These are phyloP conservation scores for Halcyon senegalensis DNA, from an alignment of 2,113 vertebrate genomes.

Conservation along the genomic window DNA sequence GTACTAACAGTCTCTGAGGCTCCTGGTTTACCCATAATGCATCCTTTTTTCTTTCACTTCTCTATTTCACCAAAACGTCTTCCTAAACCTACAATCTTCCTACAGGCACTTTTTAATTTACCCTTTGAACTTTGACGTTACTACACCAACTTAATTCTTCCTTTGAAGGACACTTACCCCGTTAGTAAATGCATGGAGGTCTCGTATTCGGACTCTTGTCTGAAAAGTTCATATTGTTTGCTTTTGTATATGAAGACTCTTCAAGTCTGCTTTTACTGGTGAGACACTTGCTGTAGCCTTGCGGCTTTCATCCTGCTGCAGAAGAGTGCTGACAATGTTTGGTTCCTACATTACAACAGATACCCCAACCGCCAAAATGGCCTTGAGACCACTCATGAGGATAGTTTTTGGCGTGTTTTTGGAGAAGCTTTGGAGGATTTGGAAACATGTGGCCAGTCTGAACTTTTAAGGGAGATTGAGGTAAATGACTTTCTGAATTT, in stretches of 20 bases:
- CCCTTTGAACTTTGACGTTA: constrained; percentile 72
- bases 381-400: constrained; percentile 84
- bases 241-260: constrained; percentile 77
- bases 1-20: constrained; percentile 89
- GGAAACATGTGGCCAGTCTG: constrained; percentile 96
- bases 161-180: constrained; percentile 69
- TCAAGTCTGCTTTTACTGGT: constrained; percentile 75
- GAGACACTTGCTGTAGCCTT: constrained; percentile 74
- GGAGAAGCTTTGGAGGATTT: constrained; percentile 96
- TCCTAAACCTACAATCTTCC: constrained; percentile 80
- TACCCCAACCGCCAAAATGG: constrained; percentile 88
- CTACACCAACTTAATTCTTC: constrained; percentile 71
- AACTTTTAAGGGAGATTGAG: constrained; percentile 97
- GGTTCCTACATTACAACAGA: constrained; percentile 94
- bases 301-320: constrained; percentile 58
- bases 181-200: constrained; percentile 77
- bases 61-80: constrained; percentile 81
- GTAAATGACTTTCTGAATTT: constrained; percentile 74
- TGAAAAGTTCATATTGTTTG: constrained; percentile 75
- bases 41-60: constrained; percentile 82
- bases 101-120: constrained; percentile 78
- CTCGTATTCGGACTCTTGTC: constrained; percentile 72
- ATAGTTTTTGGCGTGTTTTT: constrained; percentile 91
- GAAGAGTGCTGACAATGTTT: constrained; percentile 81
- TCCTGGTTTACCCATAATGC: constrained; percentile 83